Conservation (phyloP, 2,797 vertebrate species). For the Arnoldichthys spilopterus region DNA sequence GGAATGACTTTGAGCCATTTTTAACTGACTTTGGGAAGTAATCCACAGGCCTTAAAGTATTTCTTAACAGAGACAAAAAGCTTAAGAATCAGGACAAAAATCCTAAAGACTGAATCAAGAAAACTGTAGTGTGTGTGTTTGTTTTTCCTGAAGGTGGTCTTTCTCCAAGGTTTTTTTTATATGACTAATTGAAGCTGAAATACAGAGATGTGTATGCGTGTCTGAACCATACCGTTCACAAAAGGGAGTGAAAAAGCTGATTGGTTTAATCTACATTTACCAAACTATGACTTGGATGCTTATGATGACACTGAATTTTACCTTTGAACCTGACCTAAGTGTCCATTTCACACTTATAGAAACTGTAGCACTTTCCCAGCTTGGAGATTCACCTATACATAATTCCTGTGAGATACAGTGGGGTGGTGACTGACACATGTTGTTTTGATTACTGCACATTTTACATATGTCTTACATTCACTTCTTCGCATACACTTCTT, state of each 20-base stretch:
- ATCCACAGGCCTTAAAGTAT: slow-evolving; percentile 56
- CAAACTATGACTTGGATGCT: slow-evolving; percentile 33
- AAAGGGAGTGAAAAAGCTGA: slow-evolving; percentile 22
- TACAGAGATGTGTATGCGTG: slow-evolving; percentile 23
- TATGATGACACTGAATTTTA: slow-evolving; percentile 43
- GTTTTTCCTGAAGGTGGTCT: slow-evolving; percentile 35
- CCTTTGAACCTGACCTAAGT: slow-evolving; percentile 34
- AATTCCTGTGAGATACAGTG: too few species aligned
- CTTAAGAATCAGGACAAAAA: slow-evolving; percentile 10
- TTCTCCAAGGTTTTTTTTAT: slow-evolving; percentile 36
- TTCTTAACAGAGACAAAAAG: slow-evolving; percentile 14
- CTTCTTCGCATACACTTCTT: neutral
- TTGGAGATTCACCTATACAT: neutral
- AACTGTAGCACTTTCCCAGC: neutral
- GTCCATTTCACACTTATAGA: neutral
- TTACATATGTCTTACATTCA: neutral
- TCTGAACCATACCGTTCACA: slow-evolving; percentile 12
- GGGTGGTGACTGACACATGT: too few species aligned
- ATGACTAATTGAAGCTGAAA: slow-evolving; percentile 26
- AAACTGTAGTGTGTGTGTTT: slow-evolving; percentile 21
- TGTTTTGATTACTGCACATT: neutral
- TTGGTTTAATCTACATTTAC: slow-evolving; percentile 23
- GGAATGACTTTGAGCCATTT: slow-evolving; percentile 54
- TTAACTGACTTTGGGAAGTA: slow-evolving; percentile 40
- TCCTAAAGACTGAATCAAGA: slow-evolving; percentile 2